phyloP scores from a whole-genome alignment of 2,888 invertebrate genomes.

The Byasa hedistus region DNA sequence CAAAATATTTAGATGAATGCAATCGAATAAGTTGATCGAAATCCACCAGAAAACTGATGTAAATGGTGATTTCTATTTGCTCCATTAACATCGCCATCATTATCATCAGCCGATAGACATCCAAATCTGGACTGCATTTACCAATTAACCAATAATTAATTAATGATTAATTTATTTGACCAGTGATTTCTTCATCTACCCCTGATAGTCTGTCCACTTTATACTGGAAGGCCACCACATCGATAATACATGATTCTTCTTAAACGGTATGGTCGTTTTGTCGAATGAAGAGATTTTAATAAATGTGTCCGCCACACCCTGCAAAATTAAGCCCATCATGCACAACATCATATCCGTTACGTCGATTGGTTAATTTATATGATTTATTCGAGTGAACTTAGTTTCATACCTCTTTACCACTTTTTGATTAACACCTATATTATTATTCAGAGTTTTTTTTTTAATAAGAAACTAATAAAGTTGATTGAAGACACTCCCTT shows the following conservation, averaged over 20 bases:
- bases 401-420: conserved; percentile 17
- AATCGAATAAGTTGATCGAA: background rate
- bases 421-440: conserved; percentile 21
- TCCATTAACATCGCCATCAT: too few relatives aligned
- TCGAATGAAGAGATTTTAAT: conserved; percentile 71
- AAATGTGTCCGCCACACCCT: conserved; percentile 66
- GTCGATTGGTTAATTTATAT: conserved; percentile 14
- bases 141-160: too few relatives aligned
- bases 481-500: background rate
- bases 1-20: background rate
- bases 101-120: too few relatives aligned
- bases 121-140: too few relatives aligned
- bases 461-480: background rate
- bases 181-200: too few relatives aligned
- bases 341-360: conserved; percentile 16
- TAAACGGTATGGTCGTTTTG: background rate
- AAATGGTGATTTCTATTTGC: too few relatives aligned
- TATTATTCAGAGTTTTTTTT: background rate
- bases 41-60: too few relatives aligned
- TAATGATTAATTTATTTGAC: too few relatives aligned
- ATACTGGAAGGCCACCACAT: too few relatives aligned
- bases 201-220: too few relatives aligned
- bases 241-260: background rate
- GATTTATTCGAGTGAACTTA: conserved; percentile 13
- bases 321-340: conserved; percentile 30